Percentiles rank a stretch among this genome's conserved stretches.
These are phyloP conservation scores for Epinephelus malabaricus DNA, from an alignment of 2,797 vertebrate genomes.

Conservation along the genomic window DNA sequence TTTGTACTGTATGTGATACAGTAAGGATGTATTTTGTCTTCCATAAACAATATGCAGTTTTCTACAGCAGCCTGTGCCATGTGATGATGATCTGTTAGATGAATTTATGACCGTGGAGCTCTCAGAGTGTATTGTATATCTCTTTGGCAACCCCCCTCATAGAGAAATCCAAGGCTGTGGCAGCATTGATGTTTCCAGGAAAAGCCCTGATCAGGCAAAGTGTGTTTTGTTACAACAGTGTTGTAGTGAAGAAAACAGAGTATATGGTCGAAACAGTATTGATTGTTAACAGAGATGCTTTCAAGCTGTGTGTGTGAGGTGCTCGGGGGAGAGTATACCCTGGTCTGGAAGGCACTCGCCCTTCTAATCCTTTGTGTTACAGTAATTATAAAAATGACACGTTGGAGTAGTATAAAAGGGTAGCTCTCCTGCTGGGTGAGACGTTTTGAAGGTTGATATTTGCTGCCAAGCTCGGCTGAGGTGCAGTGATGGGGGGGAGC, in stretches of 20 bases:
- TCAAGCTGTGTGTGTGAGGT: slow-evolving; percentile 34
- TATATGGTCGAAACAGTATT: slow-evolving; percentile 64
- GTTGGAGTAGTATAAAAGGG: slow-evolving; percentile 15
- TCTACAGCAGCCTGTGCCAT: slow-evolving; percentile 40
- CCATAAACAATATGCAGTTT: slow-evolving; percentile 61
- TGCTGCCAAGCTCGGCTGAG: slow-evolving; percentile 57
- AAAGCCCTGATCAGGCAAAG: slow-evolving; percentile 29
- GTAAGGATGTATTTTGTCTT: slow-evolving; percentile 58
- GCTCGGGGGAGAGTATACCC: slow-evolving; percentile 2
- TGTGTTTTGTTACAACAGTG: slow-evolving; percentile 74
- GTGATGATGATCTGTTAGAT: slow-evolving; percentile 30
- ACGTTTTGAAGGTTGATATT: slow-evolving; percentile 39
- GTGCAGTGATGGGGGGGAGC: slow-evolving; percentile 13
- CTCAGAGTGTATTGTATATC: slow-evolving; percentile 45
- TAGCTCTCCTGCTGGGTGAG: slow-evolving; percentile 19
- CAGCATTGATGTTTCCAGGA: slow-evolving; percentile 60
- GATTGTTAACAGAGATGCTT: slow-evolving; percentile 52
- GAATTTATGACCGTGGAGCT: slow-evolving; percentile 49
- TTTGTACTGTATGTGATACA: slow-evolving; percentile 34
- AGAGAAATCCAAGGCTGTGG: slow-evolving; percentile 34
- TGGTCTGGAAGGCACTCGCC: slow-evolving; percentile 2
- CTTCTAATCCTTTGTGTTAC: slow-evolving; percentile 6
- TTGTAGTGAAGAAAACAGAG: slow-evolving; percentile 54
- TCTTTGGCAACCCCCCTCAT: slow-evolving; percentile 16
- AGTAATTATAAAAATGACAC: slow-evolving; percentile 15